phyloP scores from a whole-genome alignment of 2,113 vertebrate genomes.

The Takifugu bimaculatus region DNA sequence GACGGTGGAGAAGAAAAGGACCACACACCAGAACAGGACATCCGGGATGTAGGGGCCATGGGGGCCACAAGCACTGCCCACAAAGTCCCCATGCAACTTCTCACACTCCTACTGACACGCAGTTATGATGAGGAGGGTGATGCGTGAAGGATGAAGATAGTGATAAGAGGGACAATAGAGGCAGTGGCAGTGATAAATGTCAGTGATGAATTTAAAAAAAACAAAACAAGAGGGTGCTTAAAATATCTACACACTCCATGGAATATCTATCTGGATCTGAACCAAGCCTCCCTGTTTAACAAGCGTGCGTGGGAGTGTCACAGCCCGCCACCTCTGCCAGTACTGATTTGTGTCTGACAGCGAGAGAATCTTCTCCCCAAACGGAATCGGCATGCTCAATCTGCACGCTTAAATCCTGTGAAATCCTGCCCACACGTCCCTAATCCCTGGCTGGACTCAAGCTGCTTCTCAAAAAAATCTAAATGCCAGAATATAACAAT shows the following conservation, averaged over 20 bases:
- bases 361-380: slow-evolving; percentile 15
- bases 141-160: background rate
- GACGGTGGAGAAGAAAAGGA: slow-evolving; percentile 97
- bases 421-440: slow-evolving; percentile 47
- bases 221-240: background rate
- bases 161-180: background rate
- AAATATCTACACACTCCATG: background rate
- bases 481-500: slow-evolving; percentile 11
- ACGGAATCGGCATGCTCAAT: slow-evolving; percentile 28
- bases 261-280: background rate
- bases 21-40: slow-evolving; percentile 96
- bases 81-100: slow-evolving; percentile 83
- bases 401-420: slow-evolving; percentile 39
- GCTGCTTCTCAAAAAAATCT: slow-evolving; percentile 6
- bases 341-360: slow-evolving; percentile 12
- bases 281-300: too few species aligned
- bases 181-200: background rate
- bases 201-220: background rate
- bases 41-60: slow-evolving; percentile 95
- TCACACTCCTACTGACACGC: slow-evolving; percentile 82
- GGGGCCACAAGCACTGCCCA: slow-evolving; percentile 87
- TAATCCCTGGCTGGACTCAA: slow-evolving; percentile 45
- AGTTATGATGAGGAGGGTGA: slow-evolving; percentile 6
- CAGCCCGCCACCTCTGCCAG: slow-evolving; percentile 1
- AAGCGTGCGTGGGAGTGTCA: slow-evolving; percentile 14